Evolutionary conservation across 2,797 vertebrate species (phyloP).

Genomic region (Cossypha heuglini): DNA sequence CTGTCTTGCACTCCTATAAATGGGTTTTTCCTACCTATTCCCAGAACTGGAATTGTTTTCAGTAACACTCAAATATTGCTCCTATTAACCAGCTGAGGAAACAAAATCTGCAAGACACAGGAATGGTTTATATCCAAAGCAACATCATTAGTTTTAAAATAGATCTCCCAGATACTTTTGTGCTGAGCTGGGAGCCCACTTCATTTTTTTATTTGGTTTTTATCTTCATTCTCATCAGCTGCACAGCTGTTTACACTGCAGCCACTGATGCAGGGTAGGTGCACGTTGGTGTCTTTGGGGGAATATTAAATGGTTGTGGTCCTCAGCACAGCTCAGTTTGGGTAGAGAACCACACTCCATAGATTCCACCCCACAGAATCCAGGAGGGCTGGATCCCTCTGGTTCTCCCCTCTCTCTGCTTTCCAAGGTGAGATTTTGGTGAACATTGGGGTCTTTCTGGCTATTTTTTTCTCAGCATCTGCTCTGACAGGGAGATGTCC

Average conservation of each 20-base stretch:
- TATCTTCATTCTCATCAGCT: background rate
- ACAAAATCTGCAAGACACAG: background rate
- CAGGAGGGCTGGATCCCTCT: background rate
- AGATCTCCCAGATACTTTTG: background rate
- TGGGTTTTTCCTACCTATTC: conserved; percentile 11
- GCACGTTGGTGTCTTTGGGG: background rate
- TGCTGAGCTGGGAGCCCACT: background rate
- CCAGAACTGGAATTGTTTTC: background rate
- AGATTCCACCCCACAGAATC: background rate
- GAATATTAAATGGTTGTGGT: background rate
- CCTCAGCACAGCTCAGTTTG: background rate
- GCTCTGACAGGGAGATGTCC: background rate
- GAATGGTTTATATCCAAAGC: background rate
- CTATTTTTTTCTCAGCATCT: background rate
- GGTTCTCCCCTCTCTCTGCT: background rate
- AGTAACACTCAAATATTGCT: conserved; percentile 11
- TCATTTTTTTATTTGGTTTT: background rate
- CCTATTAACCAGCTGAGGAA: background rate
- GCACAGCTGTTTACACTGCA: background rate
- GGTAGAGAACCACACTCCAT: background rate
- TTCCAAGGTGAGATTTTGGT: background rate
- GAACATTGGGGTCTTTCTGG: background rate
- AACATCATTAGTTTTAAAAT: background rate
- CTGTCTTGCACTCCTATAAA: conserved; percentile 16
- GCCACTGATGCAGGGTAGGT: background rate